phyloP scores from a whole-genome alignment of 2,797 vertebrate genomes.

The Pempheris klunzingeri region DNA sequence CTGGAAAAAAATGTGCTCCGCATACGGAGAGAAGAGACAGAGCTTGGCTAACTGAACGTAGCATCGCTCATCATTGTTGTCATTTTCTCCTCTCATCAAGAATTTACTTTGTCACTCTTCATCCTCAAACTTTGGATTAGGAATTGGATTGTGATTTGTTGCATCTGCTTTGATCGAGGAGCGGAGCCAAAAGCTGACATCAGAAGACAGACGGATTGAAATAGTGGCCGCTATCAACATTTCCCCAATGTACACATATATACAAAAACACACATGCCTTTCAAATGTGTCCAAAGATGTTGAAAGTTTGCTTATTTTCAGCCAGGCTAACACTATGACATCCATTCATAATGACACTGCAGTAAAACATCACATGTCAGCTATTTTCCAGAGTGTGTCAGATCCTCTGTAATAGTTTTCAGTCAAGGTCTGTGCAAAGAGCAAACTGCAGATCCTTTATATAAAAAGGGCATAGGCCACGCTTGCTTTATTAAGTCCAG shows the following conservation, averaged over 20 bases:
- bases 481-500: conserved; percentile 75
- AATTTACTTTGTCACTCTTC: conserved; percentile 23
- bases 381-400: conserved; percentile 61
- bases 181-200: conserved; percentile 38
- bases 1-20: conserved; percentile 4
- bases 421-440: conserved; percentile 59
- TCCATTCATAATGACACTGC: conserved; percentile 41
- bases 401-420: conserved; percentile 62
- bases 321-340: conserved; percentile 37
- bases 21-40: conserved; percentile 11
- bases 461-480: conserved; percentile 64
- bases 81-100: conserved; percentile 34
- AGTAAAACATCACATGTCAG: conserved; percentile 56
- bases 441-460: conserved; percentile 59
- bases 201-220: conserved; percentile 28
- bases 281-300: conserved; percentile 32
- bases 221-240: conserved; percentile 17
- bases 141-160: conserved; percentile 3
- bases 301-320: conserved; percentile 26
- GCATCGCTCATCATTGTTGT: conserved; percentile 11
- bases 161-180: conserved; percentile 47
- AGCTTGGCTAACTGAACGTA: conserved; percentile 19
- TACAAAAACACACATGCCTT: conserved; percentile 13
- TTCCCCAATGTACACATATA: not conserved
- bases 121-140: conserved; percentile 23